phyloP scores from a whole-genome alignment of 2,888 invertebrate species.

The Cephalotes varians region DNA sequence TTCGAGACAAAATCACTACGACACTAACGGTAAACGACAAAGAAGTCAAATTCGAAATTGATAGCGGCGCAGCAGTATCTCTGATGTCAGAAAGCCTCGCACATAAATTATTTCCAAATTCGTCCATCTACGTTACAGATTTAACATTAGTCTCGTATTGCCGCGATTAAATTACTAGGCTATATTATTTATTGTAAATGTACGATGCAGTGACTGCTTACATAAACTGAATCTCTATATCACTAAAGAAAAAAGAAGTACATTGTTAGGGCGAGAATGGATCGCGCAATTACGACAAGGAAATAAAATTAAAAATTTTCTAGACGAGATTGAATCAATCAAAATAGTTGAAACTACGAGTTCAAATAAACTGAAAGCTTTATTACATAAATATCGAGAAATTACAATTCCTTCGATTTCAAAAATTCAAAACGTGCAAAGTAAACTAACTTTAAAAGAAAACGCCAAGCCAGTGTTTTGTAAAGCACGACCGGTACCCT shows the following conservation, averaged over 20 bases:
- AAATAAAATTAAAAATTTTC: not conserved
- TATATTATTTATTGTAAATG: no score
- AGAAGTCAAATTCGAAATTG: not conserved
- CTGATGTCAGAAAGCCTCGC: not conserved
- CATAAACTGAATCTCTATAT: no score
- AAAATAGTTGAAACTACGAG: not conserved
- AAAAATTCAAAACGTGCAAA: not conserved
- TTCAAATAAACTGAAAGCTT: not conserved
- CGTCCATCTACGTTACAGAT: not conserved
- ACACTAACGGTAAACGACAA: not conserved
- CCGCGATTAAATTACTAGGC: no score
- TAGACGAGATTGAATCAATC: not conserved
- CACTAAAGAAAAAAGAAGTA: no score
- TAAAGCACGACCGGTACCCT: not conserved
- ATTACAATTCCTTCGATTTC: no score
- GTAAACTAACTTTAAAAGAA: constrained; percentile 20
- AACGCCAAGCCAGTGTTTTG: not conserved
- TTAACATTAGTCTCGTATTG: not conserved
- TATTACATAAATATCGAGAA: not conserved
- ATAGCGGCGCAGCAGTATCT: not conserved
- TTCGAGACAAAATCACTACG: not conserved
- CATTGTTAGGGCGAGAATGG: not conserved
- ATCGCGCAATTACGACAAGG: not conserved
- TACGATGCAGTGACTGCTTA: no score
- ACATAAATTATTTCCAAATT: not conserved